A percentile compares a stretch with the other conserved stretches of the same genome.
These are phyloP conservation scores for Drosophila albomicans DNA, from an alignment of 1,140 invertebrate genomes.

Conservation along the genomic window DNA sequence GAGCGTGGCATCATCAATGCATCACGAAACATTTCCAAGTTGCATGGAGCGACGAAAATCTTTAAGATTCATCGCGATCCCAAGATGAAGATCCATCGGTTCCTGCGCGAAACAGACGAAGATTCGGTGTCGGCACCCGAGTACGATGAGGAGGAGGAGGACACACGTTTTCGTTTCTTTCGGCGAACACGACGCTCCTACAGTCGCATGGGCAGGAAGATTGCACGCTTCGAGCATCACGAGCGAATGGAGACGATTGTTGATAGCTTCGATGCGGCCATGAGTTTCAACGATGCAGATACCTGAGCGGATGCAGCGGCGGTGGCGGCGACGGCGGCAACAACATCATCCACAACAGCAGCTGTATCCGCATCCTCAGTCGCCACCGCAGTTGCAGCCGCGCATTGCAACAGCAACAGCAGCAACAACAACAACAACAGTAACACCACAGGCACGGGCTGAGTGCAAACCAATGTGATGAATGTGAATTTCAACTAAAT, in stretches of 20 bases:
- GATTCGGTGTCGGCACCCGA: conserved; percentile 82
- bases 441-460: conserved; percentile 47
- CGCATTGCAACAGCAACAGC: conserved; percentile 8
- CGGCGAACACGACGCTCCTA: conserved; percentile 58
- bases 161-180: conserved; percentile 69
- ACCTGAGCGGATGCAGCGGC: conserved; percentile 57
- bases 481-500: conserved; percentile 84
- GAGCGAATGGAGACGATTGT: conserved; percentile 82
- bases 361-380: conserved; percentile 13
- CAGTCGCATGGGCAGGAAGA: conserved; percentile 63
- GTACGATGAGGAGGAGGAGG: conserved; percentile 78
- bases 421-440: conserved; percentile 21
- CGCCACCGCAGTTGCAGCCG: conserved; percentile 17
- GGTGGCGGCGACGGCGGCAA: conserved; percentile 7
- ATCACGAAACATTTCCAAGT: conserved; percentile 77
- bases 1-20: conserved; percentile 74
- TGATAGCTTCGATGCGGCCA: conserved; percentile 79
- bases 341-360: conserved; percentile 15
- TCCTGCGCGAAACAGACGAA: conserved; percentile 77
- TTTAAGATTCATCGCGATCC: conserved; percentile 81
- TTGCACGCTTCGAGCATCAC: conserved; percentile 76
- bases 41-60: conserved; percentile 70
- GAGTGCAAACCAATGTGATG: conserved; percentile 76
- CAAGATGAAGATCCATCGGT: conserved; percentile 49
- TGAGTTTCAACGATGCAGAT: conserved; percentile 81